Evolutionary conservation across 2,113 vertebrate genomes (phyloP), one percentile per base, ranked within the genome.

Genomic region (Haplochromis vanheusdeni): DNA sequence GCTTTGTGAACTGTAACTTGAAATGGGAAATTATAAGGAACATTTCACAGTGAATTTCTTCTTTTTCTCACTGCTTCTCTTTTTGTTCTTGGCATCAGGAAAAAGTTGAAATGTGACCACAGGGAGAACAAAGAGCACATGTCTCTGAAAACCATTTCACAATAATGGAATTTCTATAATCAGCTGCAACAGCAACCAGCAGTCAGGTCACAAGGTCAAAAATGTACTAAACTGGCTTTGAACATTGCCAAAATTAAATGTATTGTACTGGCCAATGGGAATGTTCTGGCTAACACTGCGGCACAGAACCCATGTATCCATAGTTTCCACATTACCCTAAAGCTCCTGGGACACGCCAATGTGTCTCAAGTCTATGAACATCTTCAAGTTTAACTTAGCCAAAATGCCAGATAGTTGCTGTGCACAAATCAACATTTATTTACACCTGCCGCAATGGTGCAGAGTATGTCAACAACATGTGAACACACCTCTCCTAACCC

Each of bases 81-180:
- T 98, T 96, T 97, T 98, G 96, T 97, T 98, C 95, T 98, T 99
- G 0, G 93, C 93, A 81, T 97, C 97, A 16, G 37, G 7, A 16
- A 79, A 89, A 86, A 17, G 58, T 5, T 14, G 1, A 90, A 60
- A 83, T 49, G 10, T 93, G 23, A 68, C 17, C 11, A 60, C 56
- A 17, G 7, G 56, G 75, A 1, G 21, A 21, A 65, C 58, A 90
- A 35, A 54, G 83, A n/a, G 31, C n/a, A 2, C 5, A 75, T 52
- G 6, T 40, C 6, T 2, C 11, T 65, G 23, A 70, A 68, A 40
- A 70, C 13, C 7, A 3, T 87, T 90, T 91, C 73, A 70, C 40
- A 70, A 70, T 70, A 70, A 70, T 14, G 62, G 62, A 28, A 3
- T 68, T 60, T 82, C 21, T 8, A 52, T 42, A 26, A 37, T 26